These are phyloP conservation scores for Lepas anatifera DNA, from an alignment of 2,888 invertebrate genomes.

Conservation along the genomic window DNA sequence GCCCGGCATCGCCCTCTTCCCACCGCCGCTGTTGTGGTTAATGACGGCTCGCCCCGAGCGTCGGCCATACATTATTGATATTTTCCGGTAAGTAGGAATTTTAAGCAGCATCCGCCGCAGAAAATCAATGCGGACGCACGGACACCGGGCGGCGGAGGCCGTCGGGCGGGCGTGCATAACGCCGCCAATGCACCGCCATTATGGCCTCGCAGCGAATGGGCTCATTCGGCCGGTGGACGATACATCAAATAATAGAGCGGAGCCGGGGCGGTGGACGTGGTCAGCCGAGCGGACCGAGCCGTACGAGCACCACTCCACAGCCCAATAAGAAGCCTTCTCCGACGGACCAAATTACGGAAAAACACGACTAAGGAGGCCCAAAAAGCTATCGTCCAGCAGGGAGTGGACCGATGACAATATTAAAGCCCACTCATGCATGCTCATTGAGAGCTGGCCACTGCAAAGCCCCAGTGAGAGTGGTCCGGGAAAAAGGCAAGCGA, in stretches of 20 bases:
- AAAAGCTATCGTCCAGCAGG: too few species aligned
- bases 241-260: conserved; percentile 23
- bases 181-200: background rate
- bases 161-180: background rate
- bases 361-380: background rate
- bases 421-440: too few species aligned
- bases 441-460: too few species aligned
- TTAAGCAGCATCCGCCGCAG: background rate
- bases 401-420: too few species aligned
- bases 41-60: background rate
- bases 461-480: too few species aligned
- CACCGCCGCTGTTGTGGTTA: too few species aligned
- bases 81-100: conserved; percentile 1
- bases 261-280: too few species aligned
- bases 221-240: background rate
- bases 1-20: too few species aligned
- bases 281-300: background rate
- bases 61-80: conserved; percentile 2
- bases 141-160: background rate
- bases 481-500: too few species aligned
- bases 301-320: background rate
- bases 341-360: background rate
- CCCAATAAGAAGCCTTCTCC: background rate
- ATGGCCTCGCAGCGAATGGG: background rate
- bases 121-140: background rate